Conservation (phyloP, 64 coral and sea anemone genomes). For the Actinia tenebrosa region DNA sequence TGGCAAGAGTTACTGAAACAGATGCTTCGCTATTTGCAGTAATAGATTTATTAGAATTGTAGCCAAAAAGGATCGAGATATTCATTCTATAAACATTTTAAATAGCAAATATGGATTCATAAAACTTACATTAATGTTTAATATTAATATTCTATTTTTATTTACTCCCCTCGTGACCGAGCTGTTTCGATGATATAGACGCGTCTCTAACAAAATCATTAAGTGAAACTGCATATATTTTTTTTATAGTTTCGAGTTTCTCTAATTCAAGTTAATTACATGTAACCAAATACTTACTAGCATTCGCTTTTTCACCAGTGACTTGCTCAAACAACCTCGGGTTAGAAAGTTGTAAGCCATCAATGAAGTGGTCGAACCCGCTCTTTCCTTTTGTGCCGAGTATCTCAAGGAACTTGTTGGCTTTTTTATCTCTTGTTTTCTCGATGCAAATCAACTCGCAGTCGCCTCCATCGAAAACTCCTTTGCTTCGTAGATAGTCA, state of each 20-base stretch:
- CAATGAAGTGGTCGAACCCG: constrained; percentile 75
- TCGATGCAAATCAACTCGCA: constrained; percentile 73
- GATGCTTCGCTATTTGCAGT: background rate
- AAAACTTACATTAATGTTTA: background rate
- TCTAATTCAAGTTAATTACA: background rate
- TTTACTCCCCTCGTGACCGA: background rate
- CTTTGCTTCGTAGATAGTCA: constrained; percentile 90
- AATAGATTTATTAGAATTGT: background rate
- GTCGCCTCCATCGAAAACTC: constrained; percentile 63
- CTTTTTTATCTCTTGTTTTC: constrained; percentile 67
- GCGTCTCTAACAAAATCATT: background rate
- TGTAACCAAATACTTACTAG: constrained; percentile 74
- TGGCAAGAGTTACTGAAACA: background rate
- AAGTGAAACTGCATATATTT: background rate
- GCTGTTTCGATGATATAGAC: background rate
- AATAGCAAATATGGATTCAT: background rate
- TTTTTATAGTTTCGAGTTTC: background rate
- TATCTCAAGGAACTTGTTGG: constrained; percentile 87
- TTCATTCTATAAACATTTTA: background rate
- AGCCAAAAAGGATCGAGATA: background rate
- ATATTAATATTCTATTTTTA: background rate
- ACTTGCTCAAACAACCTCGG: constrained; percentile 77
- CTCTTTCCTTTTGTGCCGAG: constrained; percentile 72
- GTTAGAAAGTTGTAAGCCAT: constrained; percentile 84
- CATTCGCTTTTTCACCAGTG: constrained; percentile 80